Base-by-base conservation (phyloP, 2,113 vertebrate genomes). In the Apodemus speciosus region DNA sequence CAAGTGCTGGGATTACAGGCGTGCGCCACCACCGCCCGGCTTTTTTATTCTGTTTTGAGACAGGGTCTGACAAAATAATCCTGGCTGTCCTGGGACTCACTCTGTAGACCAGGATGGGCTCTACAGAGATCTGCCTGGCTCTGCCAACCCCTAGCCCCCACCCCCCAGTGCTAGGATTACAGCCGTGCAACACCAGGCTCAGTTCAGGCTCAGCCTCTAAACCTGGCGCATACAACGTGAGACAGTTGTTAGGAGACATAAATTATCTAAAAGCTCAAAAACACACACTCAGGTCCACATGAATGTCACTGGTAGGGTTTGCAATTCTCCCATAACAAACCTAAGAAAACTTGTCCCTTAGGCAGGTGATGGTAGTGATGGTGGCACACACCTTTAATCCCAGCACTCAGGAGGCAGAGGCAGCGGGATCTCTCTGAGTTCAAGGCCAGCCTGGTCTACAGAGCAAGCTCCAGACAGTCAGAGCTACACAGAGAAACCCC, bases 231-330 rank as follows among this genome's bases (percentile, higher is more conserved):
- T 6, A 35, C 11, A 93, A 56, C 73, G 21, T 46, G 46, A 49
- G 21, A 60, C 6, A 77, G 51, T 91, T 85, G 68, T 66, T 56
- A 92, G 35, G 27, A 84, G 51, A 89, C 16, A 94, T 32, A 72
- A 92, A 92, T 38, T 72, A 77, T 56, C 94, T 79, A 69, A 94
- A 84, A 51, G 51, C 85, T 76, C 38, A 79, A 91, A 66, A 91
- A 90, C 16, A 91, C 66, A 96, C 2, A 72, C 51, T 79, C 51
- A 51, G 38, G 38, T 49, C 88, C 66, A 38, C 89, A 92, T 9
- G 4, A 91, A 94, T 60, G 73, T 95, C 73, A 85, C 38, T 87
- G 64, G 49, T 27, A 32, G 66, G 10, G 32, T 1, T 88, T 72
- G 64, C 53, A 94, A 92, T 94, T 62, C 87, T 93, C 81, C 68